phyloP scores from a whole-genome alignment of 2,888 invertebrate genomes.

The Morinoia aosen region DNA sequence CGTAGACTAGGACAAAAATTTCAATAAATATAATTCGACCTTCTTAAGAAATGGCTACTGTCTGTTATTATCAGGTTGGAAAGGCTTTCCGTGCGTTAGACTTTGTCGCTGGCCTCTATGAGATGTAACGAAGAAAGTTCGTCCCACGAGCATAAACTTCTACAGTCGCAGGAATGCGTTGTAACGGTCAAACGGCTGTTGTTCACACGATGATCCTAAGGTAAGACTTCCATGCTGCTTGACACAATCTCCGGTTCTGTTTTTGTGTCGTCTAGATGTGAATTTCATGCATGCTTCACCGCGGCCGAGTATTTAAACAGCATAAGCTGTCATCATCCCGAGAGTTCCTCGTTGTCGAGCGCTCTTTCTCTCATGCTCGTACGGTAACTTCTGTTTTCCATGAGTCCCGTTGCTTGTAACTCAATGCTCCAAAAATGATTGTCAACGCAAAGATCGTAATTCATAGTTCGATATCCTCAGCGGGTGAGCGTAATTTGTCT shows the following conservation, averaged over 20 bases:
- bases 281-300: neutral
- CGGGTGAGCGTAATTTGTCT: neutral
- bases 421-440: neutral
- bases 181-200: neutral
- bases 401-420: neutral
- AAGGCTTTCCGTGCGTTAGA: neutral
- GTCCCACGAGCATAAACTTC: neutral
- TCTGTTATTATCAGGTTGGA: neutral
- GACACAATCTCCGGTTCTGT: neutral
- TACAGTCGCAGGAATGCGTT: neutral
- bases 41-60: neutral
- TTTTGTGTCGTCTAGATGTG: neutral
- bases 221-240: neutral
- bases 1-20: neutral
- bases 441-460: neutral
- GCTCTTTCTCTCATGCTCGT: neutral
- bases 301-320: neutral
- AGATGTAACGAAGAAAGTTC: neutral
- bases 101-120: neutral
- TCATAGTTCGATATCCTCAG: neutral
- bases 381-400: neutral
- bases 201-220: conserved; percentile 17
- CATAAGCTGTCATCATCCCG: neutral
- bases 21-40: neutral
- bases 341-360: neutral